Evolutionary conservation across 2,888 invertebrate species (phyloP), one percentile per base, ranked within the genome.

Genomic region (Schrankia costaestrigalis): DNA sequence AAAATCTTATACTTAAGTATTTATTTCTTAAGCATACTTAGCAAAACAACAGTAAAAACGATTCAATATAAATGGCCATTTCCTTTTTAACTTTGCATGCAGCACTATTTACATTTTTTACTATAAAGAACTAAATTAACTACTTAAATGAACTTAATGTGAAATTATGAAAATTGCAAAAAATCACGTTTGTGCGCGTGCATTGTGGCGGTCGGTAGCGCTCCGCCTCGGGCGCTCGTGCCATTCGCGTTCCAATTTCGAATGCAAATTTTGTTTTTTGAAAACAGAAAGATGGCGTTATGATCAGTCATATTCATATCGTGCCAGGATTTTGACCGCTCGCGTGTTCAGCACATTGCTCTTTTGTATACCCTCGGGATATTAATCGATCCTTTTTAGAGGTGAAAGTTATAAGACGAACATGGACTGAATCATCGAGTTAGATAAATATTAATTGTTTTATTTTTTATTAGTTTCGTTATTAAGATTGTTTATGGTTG

Each of bases 171-270:
- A 69, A 65, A 71, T 71, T 63, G 46, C 47, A 56, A 59, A 53
- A 58, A 62, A 45, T 39, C 45, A n/a, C 14, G 40, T 49, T 47
- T 50, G 49, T 58, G 55, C 65, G 68, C 61, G 67, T 64, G 69
- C 61, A 54, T 56, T 62, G 62, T 57, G n/a, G 57, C 60, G 58
- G 54, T 74, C 79, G 67, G 86, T 84, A 84, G 85, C 85, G 63
- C 45, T 59, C 58, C 48, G 80, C 84, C 82, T 46, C 63, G 43
- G 79, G 85, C 82, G 74, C 78, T 78, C 84, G 85, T 85, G 86
- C 78, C 73, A 61, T 68, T 74, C 75, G 66, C 71, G 82, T 71
- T 78, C 78, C 77, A 83, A 86, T 86, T 85, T 83, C 57, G 57
- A 71, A 83, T 84, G 82, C 78, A 78, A 85, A 84, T 83, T 78